A percentile compares a stretch with the other conserved stretches of the same genome.
phyloP scores from a whole-genome alignment of 2,113 vertebrate genomes.

The Ophiodon elongatus region DNA sequence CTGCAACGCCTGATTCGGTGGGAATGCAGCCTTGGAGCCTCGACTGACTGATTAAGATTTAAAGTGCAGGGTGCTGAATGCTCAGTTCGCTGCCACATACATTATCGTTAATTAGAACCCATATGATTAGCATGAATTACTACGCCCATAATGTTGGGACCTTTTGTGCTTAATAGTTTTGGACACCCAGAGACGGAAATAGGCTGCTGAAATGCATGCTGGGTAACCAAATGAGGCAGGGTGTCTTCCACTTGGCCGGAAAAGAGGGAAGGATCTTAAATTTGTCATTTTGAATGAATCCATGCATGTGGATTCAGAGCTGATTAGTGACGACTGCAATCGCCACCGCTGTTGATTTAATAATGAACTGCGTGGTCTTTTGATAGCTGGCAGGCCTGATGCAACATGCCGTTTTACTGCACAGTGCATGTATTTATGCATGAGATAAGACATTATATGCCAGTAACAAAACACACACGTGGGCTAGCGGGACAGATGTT shows the following conservation, averaged over 20 bases:
- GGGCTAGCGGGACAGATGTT: not conserved
- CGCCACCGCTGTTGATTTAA: constrained; percentile 44
- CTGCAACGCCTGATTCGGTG: not conserved
- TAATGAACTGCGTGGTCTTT: constrained; percentile 16
- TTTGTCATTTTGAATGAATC: constrained; percentile 48
- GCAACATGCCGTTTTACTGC: not conserved
- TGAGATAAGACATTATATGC: not conserved
- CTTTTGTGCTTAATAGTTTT: constrained; percentile 62
- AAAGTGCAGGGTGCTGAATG: not conserved
- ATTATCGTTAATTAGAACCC: constrained; percentile 58
- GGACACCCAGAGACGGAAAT: constrained; percentile 66
- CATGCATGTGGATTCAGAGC: constrained; percentile 19
- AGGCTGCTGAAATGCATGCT: constrained; percentile 67
- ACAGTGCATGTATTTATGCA: constrained; percentile 14
- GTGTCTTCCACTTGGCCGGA: constrained; percentile 50
- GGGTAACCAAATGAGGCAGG: constrained; percentile 56
- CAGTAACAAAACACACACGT: not conserved
- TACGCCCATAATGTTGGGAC: constrained; percentile 43
- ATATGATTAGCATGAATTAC: constrained; percentile 55
- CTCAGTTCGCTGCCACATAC: constrained; percentile 6
- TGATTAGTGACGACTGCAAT: constrained; percentile 48
- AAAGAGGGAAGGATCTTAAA: constrained; percentile 38
- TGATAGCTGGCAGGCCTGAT: constrained; percentile 15
- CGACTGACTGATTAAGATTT: constrained; percentile 9
- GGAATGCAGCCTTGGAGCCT: not conserved